Evolutionary conservation across 2,888 invertebrate species (phyloP), one percentile per base, ranked within the genome.

Genomic region (Aspidiotus destructor): DNA sequence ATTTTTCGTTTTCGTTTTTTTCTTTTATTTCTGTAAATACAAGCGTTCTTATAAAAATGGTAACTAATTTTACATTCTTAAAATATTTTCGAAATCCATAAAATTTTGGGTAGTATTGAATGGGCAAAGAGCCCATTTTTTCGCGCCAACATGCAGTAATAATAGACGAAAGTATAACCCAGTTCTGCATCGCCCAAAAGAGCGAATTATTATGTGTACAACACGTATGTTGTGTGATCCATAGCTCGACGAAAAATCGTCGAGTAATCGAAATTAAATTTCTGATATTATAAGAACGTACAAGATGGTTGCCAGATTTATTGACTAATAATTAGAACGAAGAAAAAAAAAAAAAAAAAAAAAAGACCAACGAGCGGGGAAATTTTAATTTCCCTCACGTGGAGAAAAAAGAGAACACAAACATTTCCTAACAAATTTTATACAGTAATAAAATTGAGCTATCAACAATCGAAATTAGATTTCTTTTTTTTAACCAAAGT

Each of bases 151-250:
- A 52, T 64, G 17, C 57, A 57, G 40, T 67, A 67, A 67, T 67
- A 44, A 67, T 67, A 67, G 67, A 63, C 52, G 41, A 67, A 67
- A 67, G n/a, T 67, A 17, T 60, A 67, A 67, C 67, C 67, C 67
- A 67, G 58, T 67, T 67, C 57, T 44, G n/a, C 48, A 48, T 48
- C 48, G 48, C 48, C 48, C 11, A 48, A 48, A 48, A 48, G 48
- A 48, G 48, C 11, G 48, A 48, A 11, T 13, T 11, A 48, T 11
- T 13, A 48, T 48, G n/a, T 13, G n/a, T n/a, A 48, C 48, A n/a
- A 6, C n/a, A n/a, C n/a, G 48, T 48, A n/a, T 48, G 48, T 48
- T 28, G 48, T 48, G 48, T 48, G 48, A 48, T 48, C 28, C 48
- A 48, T 48, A 48, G n/a, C 48, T 48, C 48, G 48, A n/a, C 48